Base-by-base conservation (phyloP, 2,113 vertebrate genomes). In the Lanius collurio region DNA sequence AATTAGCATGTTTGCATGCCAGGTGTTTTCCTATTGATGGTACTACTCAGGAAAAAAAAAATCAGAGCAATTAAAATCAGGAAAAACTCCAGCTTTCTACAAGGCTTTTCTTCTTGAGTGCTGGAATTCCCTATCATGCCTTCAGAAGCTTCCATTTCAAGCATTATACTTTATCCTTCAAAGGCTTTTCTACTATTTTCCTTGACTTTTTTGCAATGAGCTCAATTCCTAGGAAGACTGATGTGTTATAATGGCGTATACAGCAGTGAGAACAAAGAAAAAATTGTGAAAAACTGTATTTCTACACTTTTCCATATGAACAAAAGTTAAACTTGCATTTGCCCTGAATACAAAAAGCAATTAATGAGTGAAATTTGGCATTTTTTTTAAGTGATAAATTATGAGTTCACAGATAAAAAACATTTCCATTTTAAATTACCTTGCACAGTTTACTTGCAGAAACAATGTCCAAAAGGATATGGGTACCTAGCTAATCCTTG, bases 71-170 rank as follows among this genome's bases (percentile, higher is more conserved):
- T 67, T 82, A 21, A 87, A 78, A 78, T 28, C 28, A 84, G 56
- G 24, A 87, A 60, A 65, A 94, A 10, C 30, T 71, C 24, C 37
- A 91, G 22, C 11, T 82, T 96, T 75, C 39, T 26, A 44, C 0
- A 0, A 52, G 19, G 27, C 28, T 87, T 92, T 81, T 64, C 20
- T 60, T 78, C 39, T 60, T 57, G 35, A 50, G 23, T 0, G 0
- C 30, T 46, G 30, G 23, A 62, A 80, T 23, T 69, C n/a, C 16
- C 59, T 64, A 22, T 50, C 17, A 71, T 31, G 37, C 19, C 18
- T 87, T 89, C 44, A 71, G 62, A 87, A 74, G 27, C 68, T 91
- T 74, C 28, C 19, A 60, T 68, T 93, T 70, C 64, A 80, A 74
- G 17, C 20, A 75, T 20, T 56, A 35, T 13, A 13, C 39, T 81